Percentiles rank a stretch among this genome's conserved stretches.
These are phyloP conservation scores for Microctenopoma stevenorrisi DNA, from an alignment of 2,797 vertebrate genomes.

Conservation along the genomic window DNA sequence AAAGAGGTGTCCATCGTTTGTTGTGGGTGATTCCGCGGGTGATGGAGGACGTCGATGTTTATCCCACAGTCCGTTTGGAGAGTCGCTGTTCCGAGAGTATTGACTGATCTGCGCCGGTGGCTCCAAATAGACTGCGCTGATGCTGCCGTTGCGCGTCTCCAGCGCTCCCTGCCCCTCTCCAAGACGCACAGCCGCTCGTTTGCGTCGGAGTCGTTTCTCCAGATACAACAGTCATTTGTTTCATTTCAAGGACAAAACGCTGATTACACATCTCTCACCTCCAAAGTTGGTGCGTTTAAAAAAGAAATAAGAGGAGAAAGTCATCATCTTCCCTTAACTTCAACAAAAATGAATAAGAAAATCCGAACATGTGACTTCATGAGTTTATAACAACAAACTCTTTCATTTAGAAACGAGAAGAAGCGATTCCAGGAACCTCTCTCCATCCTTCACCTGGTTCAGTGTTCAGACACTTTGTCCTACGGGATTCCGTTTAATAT, in stretches of 20 bases:
- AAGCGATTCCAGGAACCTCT: too few relatives aligned
- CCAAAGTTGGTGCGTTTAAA: too few relatives aligned
- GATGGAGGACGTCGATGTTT: conserved; percentile 11
- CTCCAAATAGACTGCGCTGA: conserved; percentile 51
- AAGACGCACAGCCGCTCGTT: conserved; percentile 69
- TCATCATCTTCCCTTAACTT: too few relatives aligned
- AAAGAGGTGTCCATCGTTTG: conserved; percentile 39
- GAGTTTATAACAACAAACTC: too few relatives aligned
- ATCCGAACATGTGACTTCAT: too few relatives aligned
- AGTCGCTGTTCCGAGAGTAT: conserved; percentile 23
- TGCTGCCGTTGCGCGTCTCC: conserved; percentile 56
- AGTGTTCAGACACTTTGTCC: too few relatives aligned
- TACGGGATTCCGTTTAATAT: not conserved
- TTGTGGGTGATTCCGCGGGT: not conserved
- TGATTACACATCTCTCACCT: too few relatives aligned
- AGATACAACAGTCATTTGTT: not conserved
- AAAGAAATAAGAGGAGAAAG: too few relatives aligned
- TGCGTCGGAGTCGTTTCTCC: conserved; percentile 45
- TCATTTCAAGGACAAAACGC: not conserved
- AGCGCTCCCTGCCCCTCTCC: conserved; percentile 65
- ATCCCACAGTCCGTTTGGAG: conserved; percentile 18
- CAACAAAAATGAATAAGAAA: too few relatives aligned
- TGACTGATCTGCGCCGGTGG: conserved; percentile 59
- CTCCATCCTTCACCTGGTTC: too few relatives aligned
- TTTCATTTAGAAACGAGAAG: too few relatives aligned